Conservation (phyloP, 2,113 vertebrate species). For the Formicarius rufipectus region DNA sequence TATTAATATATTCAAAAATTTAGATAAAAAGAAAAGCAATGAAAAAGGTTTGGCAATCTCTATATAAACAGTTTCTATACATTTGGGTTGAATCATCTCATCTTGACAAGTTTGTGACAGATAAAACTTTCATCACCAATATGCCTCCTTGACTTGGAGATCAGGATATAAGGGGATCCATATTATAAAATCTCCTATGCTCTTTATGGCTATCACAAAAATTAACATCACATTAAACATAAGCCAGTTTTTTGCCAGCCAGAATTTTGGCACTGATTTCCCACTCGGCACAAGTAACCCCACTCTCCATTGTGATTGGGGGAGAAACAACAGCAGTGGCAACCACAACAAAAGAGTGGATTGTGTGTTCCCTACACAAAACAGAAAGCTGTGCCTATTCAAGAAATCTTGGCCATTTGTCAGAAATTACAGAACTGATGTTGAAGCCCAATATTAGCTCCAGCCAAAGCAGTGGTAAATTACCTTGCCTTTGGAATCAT, state of each 20-base stretch:
- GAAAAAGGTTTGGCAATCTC: constrained; percentile 55
- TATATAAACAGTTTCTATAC: constrained; percentile 40
- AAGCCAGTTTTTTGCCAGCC: too few relatives aligned
- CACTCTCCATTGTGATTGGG: constrained; percentile 41
- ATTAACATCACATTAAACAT: constrained; percentile 20
- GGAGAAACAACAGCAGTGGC: constrained; percentile 50
- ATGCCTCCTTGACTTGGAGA: background rate
- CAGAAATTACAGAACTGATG: constrained; percentile 55
- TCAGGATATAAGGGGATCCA: background rate
- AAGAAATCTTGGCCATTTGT: constrained; percentile 62
- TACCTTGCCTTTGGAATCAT: constrained; percentile 34
- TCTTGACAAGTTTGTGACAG: constrained; percentile 7
- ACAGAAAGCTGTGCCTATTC: constrained; percentile 62
- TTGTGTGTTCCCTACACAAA: constrained; percentile 57
- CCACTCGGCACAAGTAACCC: constrained; percentile 40
- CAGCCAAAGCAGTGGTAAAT: constrained; percentile 41
- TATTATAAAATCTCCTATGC: background rate
- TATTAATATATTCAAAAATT: constrained; percentile 63
- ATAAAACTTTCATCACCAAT: constrained; percentile 43
- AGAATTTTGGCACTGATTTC: constrained; percentile 29
- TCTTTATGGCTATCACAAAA: constrained; percentile 17
- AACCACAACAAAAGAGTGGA: constrained; percentile 64
- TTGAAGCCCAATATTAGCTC: constrained; percentile 40
- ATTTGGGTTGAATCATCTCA: constrained; percentile 55
- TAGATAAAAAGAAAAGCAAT: constrained; percentile 61